Base-by-base conservation (phyloP, 1,140 invertebrate species). In the Chrysoperla carnea region DNA sequence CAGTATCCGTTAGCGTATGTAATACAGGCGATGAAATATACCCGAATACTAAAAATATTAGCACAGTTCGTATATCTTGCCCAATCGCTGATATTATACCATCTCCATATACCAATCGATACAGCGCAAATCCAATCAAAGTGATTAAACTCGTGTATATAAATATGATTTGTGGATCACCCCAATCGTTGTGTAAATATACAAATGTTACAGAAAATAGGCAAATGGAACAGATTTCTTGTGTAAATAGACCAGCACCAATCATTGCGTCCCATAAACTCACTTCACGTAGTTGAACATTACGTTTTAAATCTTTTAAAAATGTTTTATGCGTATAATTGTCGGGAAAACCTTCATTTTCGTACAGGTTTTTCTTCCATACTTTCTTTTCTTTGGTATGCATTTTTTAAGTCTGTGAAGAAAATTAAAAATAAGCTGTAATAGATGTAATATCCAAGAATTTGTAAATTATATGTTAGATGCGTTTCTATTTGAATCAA, bases 1-100 rank as follows among this genome's bases (percentile, higher is more conserved):
- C 84, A 0, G 89, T 91, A 59, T 93, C 86, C 0, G 94, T 97
- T 29, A 97, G 66, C 1, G 88, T 95, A 60, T 93, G 87, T n/a
- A 96, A 62, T 17, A 95, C 73, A 0, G 91, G 90, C 0, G 88
- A 91, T 37, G 93, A 68, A 33, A 88, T 70, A 53, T 84, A 89
- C 15, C 84, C 84, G 56, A 91, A 82, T 0, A 80, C 70, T 4
- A 89, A 56, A 57, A 89, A 94, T 15, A 86, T 78, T 41, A 83
- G 54, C 1, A 81, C 67, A 4, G 77, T 84, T 58, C 76, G 35
- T 6, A 60, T 35, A 49, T 60, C 55, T 42, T 55, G 47, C 15
- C 55, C 53, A 23, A 58, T 37, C 17, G 46, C 48, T 37, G 37
- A 33, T 31, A 46, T 49, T 5, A 46, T 28, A 15, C 38, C 29